Percentiles rank a stretch among this genome's conserved stretches.
Evolutionary conservation across 2,888 invertebrate species (phyloP).

Genomic region (Cheilosia scutellata): DNA sequence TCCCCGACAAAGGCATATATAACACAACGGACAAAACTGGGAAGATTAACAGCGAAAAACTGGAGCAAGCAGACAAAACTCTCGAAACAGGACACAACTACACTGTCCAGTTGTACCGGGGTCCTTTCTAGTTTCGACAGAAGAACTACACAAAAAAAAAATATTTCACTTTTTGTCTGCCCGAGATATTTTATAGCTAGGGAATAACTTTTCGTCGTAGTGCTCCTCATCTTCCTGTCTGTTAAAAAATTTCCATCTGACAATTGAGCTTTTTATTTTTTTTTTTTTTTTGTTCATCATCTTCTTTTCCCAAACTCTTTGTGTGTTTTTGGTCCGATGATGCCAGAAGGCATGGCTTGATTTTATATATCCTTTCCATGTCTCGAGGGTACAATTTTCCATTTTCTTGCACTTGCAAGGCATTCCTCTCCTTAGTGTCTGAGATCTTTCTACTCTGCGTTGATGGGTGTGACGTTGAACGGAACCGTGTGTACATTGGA

Average conservation of each 20-base stretch:
- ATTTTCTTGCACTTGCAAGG: conserved; percentile 50
- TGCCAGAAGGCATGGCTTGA: conserved; percentile 26
- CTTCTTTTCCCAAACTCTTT: background rate
- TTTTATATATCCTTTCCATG: conserved; percentile 48
- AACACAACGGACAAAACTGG: background rate
- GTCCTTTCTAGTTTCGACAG: background rate
- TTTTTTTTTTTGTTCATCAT: background rate
- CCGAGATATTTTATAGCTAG: conserved; percentile 30
- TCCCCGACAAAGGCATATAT: conserved; percentile 21
- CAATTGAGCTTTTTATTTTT: conserved; percentile 41
- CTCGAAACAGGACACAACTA: conserved; percentile 14
- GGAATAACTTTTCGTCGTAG: conserved; percentile 53
- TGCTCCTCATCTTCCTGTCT: conserved; percentile 50
- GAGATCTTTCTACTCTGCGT: conserved; percentile 4
- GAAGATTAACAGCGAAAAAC: conserved; percentile 38
- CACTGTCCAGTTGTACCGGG: conserved; percentile 25
- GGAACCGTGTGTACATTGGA: conserved; percentile 14
- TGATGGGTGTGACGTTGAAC: background rate
- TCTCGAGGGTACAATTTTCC: conserved; percentile 46
- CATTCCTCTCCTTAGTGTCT: conserved; percentile 42
- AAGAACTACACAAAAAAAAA: background rate
- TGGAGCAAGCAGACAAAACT: conserved; percentile 32
- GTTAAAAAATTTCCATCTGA: conserved; percentile 56
- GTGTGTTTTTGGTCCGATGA: background rate
- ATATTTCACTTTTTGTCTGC: conserved; percentile 24